Base-by-base conservation (phyloP, 2,888 invertebrate genomes). In the Acleris holmiana region DNA sequence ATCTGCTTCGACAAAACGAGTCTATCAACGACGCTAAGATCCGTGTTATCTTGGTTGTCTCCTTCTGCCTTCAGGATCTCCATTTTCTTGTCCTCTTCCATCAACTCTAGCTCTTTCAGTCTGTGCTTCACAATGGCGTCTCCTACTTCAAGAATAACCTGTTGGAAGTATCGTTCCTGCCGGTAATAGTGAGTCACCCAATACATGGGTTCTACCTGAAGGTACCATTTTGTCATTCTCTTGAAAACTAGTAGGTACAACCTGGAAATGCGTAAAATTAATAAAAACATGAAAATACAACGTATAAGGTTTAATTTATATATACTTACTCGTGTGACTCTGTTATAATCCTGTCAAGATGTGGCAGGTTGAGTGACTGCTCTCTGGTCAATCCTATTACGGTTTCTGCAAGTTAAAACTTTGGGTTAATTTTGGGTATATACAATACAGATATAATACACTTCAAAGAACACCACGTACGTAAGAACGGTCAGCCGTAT, bases 201-300 rank as follows among this genome's bases (percentile, higher is more conserved):
- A 67, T 73, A 84, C 1, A 89, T 66, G 0, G 85, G 0, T 0
- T 89, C 89, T 50, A 89, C 77, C 47, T 86, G 88, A 0, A 87
- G 76, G 86, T 88, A 90, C 88, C 89, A 89, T 54, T 73, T 75
- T 0, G 85, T 85, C 81, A 89, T 89, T 62, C 80, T 85, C 17
- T 70, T 70, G 69, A 87, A 89, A 2, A 88, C 75, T 0, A 83
- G 57, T 2, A 73, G 71, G 68, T 90, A 89, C 2, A 87, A 60
- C 0, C 89, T 89, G 78, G 25, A 67, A 46, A 19, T 17, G 1
- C 19, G 6, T 7, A 8, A 23, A 8, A 19, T 1, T 25, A 51
- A 13, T 10, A 2, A 47, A 3, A 17, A 18, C 10, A 8, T 10
- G 4, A n/a, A n/a, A n/a, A 35, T 35, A 13, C 35, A 29, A 29